Evolutionary conservation across 2,797 vertebrate species (phyloP).

Genomic region (Gila robusta): DNA sequence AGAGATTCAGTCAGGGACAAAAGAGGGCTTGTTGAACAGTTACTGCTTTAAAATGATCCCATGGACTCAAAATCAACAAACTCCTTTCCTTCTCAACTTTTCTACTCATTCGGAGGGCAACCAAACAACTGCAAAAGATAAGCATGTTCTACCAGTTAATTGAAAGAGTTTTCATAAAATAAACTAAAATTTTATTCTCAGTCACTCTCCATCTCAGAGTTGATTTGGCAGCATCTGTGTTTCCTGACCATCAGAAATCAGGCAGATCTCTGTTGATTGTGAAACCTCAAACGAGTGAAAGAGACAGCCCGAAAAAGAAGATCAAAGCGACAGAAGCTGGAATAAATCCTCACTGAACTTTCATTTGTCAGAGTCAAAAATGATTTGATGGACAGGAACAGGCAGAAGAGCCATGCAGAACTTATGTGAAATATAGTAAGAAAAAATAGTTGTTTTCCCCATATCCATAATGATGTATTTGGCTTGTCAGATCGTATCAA

Average conservation of each 20-base stretch:
- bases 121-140: neutral
- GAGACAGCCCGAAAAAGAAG: conserved; percentile 26
- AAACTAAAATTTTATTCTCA: neutral
- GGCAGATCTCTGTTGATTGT: conserved; percentile 9
- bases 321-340: conserved; percentile 44
- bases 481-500: neutral
- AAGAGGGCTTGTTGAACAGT: neutral
- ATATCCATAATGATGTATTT: neutral
- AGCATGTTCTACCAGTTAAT: neutral
- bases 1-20: neutral
- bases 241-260: conserved; percentile 23
- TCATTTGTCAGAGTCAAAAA: conserved; percentile 34
- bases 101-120: neutral
- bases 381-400: neutral
- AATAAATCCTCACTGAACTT: conserved; percentile 36
- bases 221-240: neutral
- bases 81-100: neutral
- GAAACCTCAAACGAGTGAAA: conserved; percentile 14
- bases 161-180: neutral
- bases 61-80: neutral
- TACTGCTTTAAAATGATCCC: conserved; percentile 1
- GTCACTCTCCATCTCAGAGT: neutral
- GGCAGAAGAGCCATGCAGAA: conserved; percentile 12
- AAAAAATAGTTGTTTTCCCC: neutral
- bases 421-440: neutral